Percentiles rank a stretch among this genome's conserved stretches.
phyloP scores from a whole-genome alignment of 2,113 vertebrate species.

The Maccullochella peelii region DNA sequence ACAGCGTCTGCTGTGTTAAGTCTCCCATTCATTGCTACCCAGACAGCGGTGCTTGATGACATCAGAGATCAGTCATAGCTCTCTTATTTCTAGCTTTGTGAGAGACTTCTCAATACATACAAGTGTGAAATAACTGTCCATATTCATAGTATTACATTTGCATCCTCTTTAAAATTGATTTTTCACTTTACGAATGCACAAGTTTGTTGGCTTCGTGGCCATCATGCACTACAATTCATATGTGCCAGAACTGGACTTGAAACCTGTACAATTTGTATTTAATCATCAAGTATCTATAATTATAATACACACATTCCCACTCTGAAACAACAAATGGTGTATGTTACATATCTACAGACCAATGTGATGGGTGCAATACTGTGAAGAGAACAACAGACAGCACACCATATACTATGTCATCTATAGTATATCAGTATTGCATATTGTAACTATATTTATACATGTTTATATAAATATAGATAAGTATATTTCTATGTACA shows the following conservation, averaged over 20 bases:
- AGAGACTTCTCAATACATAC: slow-evolving; percentile 56
- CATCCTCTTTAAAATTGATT: slow-evolving; percentile 66
- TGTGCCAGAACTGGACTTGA: slow-evolving; percentile 86
- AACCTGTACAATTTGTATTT: slow-evolving; percentile 85
- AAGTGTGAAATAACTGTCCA: slow-evolving; percentile 54
- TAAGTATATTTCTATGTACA: slow-evolving; percentile 86
- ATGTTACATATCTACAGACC: slow-evolving; percentile 88
- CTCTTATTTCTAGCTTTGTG: slow-evolving; percentile 55
- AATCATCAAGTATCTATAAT: slow-evolving; percentile 86
- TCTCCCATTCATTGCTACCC: slow-evolving; percentile 26
- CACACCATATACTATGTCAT: slow-evolving; percentile 80
- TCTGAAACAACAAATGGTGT: slow-evolving; percentile 79
- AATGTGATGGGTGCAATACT: slow-evolving; percentile 80
- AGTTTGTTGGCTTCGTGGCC: slow-evolving; percentile 67
- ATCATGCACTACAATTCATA: slow-evolving; percentile 77
- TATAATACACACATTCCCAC: slow-evolving; percentile 82
- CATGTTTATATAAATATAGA: slow-evolving; percentile 87
- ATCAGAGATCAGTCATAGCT: slow-evolving; percentile 43
- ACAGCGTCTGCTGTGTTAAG: slow-evolving; percentile 9
- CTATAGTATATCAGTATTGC: slow-evolving; percentile 81
- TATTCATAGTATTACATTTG: slow-evolving; percentile 65
- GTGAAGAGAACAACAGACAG: slow-evolving; percentile 76
- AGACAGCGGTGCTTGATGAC: slow-evolving; percentile 39
- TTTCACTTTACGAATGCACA: slow-evolving; percentile 69
- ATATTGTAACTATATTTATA: slow-evolving; percentile 87